Conservation (phyloP, 2,113 vertebrate genomes). For the Elachura formosa region DNA sequence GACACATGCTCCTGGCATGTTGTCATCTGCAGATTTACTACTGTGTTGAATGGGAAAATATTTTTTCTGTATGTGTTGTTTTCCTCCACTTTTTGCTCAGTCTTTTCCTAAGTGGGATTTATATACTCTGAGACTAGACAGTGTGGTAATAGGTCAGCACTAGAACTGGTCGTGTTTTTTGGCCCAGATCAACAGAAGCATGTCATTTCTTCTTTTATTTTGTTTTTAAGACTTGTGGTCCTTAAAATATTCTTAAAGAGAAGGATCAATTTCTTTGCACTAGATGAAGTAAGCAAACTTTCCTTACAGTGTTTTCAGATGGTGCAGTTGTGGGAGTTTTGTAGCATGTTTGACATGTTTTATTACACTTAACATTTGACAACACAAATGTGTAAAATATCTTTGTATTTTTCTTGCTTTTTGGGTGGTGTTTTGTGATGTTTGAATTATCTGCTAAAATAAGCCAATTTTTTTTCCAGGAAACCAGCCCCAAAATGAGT, state of each 20-base stretch:
- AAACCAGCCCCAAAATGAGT: neutral
- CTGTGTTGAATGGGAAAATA: neutral
- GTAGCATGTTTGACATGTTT: neutral
- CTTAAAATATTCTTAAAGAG: neutral
- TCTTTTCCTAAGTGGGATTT: neutral
- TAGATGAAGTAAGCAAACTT: neutral
- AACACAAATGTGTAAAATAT: neutral
- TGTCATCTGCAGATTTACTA: neutral
- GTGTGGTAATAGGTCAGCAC: neutral
- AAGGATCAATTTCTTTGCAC: neutral
- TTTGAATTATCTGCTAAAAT: neutral
- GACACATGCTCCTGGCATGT: accelerated
- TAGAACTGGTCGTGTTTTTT: neutral
- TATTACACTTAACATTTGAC: neutral
- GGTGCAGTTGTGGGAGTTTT: neutral
- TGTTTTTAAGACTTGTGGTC: neutral
- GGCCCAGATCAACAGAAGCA: neutral
- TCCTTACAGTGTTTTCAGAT: neutral
- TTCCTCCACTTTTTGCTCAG: neutral
- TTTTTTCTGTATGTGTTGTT: neutral
- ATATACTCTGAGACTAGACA: neutral
- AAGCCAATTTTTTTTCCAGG: neutral
- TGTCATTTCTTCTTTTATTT: neutral
- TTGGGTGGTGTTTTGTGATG: neutral
- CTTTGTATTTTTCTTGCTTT: neutral